phyloP scores from a whole-genome alignment of 2,113 vertebrate species.

The Chitala chitala region DNA sequence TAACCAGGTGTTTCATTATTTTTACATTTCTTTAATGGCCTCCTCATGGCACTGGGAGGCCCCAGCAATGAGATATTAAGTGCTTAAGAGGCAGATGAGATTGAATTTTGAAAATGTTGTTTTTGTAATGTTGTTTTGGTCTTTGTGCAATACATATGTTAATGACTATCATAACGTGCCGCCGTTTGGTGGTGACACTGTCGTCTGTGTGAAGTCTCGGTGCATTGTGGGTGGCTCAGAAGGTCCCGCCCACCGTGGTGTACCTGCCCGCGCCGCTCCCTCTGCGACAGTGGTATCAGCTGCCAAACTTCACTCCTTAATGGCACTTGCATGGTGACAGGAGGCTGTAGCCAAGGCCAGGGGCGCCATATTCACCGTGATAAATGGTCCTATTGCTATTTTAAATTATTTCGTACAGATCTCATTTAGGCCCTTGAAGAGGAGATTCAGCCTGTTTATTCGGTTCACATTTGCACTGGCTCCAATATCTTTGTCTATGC shows the following conservation, averaged over 20 bases:
- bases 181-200: conserved; percentile 15
- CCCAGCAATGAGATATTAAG: conserved; percentile 19
- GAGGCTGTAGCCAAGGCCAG: conserved; percentile 48
- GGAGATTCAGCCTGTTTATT: conserved; percentile 76
- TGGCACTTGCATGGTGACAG: conserved; percentile 44
- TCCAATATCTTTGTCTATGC: conserved; percentile 73
- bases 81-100: conserved; percentile 22
- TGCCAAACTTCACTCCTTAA: conserved; percentile 35
- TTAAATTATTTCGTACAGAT: conserved; percentile 77
- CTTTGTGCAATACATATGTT: neutral
- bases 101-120: conserved; percentile 20
- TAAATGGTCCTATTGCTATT: conserved; percentile 68
- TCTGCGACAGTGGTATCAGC: conserved; percentile 1
- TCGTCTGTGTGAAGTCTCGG: neutral
- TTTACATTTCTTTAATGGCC: conserved; percentile 23
- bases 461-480: conserved; percentile 70
- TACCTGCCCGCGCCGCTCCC: neutral
- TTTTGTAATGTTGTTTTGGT: conserved; percentile 22
- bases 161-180: conserved; percentile 21
- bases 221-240: conserved; percentile 2
- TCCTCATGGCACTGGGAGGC: neutral
- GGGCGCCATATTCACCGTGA: conserved; percentile 56
- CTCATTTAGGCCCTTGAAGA: conserved; percentile 76
- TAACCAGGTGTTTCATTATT: conserved; percentile 25
- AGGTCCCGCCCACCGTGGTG: neutral